Percentiles rank a stretch among this genome's conserved stretches.
phyloP scores from a whole-genome alignment of 2,113 vertebrate species.

The Xyrauchen texanus region DNA sequence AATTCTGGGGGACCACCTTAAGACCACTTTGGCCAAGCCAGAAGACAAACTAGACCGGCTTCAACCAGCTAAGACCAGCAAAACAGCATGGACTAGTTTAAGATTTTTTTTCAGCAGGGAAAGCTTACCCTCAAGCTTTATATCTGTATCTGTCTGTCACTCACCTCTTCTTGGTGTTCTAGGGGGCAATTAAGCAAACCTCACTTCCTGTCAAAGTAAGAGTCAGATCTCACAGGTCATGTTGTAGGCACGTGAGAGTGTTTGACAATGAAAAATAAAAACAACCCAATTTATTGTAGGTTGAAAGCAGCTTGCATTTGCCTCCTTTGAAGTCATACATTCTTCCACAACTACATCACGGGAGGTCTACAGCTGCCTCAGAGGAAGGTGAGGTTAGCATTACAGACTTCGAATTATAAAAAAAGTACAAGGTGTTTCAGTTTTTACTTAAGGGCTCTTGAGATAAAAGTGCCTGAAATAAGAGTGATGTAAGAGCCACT shows the following conservation, averaged over 20 bases:
- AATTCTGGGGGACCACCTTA: no score
- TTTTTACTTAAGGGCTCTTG: slow-evolving; percentile 17
- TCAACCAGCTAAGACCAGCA: no score
- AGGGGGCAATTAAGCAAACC: slow-evolving; percentile 7
- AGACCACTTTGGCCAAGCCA: no score
- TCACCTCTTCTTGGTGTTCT: slow-evolving; percentile 25
- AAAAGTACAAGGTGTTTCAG: slow-evolving; percentile 33
- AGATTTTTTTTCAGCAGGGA: no score
- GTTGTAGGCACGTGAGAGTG: slow-evolving; percentile 52
- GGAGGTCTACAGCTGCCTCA: slow-evolving; percentile 67
- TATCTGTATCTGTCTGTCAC: slow-evolving; percentile 29
- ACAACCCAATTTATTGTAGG: slow-evolving; percentile 34
- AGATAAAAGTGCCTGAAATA: slow-evolving; percentile 19
- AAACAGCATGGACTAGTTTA: no score
- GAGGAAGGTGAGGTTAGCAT: slow-evolving; percentile 50
- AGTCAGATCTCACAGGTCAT: neutral
- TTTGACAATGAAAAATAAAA: neutral
- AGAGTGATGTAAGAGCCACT: slow-evolving; percentile 29
- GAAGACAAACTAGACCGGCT: no score
- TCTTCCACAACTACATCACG: slow-evolving; percentile 73
- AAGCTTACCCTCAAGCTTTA: neutral
- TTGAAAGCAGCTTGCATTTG: slow-evolving; percentile 68
- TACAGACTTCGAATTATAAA: neutral
- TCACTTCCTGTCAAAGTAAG: neutral
- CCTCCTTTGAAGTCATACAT: slow-evolving; percentile 74